A percentile compares a stretch with the other conserved stretches of the same genome.
These are phyloP conservation scores for Psilopsiagon aurifrons DNA, from an alignment of 2,113 vertebrate species.

Conservation along the genomic window DNA sequence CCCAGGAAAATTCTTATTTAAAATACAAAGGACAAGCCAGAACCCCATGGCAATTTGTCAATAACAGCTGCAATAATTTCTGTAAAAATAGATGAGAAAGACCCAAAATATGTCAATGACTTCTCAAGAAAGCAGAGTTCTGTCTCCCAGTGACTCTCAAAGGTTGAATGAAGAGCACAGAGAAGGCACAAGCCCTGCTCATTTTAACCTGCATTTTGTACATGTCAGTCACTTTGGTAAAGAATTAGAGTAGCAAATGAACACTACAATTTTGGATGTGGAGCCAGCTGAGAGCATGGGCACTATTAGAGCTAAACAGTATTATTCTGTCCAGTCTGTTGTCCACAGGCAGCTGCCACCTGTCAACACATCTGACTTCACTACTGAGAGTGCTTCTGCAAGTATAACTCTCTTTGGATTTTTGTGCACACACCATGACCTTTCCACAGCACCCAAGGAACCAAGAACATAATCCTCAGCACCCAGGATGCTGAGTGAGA, in stretches of 20 bases:
- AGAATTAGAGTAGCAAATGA: background rate
- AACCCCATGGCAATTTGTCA: background rate
- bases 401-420: background rate
- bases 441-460: background rate
- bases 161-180: background rate
- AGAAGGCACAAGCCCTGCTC: background rate
- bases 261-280: background rate
- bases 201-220: background rate
- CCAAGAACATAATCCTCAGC: accelerated
- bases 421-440: background rate
- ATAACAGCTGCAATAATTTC: background rate
- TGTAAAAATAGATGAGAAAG: background rate
- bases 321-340: background rate
- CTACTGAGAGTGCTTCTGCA: background rate
- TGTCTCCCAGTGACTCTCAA: background rate
- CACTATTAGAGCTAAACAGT: background rate
- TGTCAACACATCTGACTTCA: background rate
- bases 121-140: background rate
- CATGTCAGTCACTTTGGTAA: background rate
- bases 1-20: background rate
- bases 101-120: accelerated
- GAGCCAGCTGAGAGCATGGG: background rate
- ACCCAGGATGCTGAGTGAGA: background rate
- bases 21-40: background rate
- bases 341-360: background rate